Evolutionary conservation across 2,797 vertebrate species (phyloP).

Genomic region (Schizopygopsis pylzovi): DNA sequence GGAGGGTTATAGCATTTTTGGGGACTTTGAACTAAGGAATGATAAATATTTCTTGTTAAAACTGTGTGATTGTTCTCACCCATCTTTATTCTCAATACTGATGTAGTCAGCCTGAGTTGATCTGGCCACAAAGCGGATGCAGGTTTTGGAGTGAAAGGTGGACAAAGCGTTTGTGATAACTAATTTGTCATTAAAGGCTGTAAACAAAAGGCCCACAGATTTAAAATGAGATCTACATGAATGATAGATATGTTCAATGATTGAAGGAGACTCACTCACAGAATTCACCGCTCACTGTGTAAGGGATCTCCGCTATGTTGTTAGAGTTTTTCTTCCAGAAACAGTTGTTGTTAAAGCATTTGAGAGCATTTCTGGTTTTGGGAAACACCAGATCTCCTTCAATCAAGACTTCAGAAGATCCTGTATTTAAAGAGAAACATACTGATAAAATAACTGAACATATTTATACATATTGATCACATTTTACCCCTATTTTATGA

Average conservation of each 20-base stretch:
- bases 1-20: no score
- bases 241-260: background rate
- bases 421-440: conserved; percentile 2
- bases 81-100: conserved; percentile 55
- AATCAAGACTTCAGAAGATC: conserved; percentile 54
- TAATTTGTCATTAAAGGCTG: conserved; percentile 31
- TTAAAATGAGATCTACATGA: background rate
- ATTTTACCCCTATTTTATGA: no score
- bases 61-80: conserved; percentile 37
- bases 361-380: conserved; percentile 53
- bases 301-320: conserved; percentile 52
- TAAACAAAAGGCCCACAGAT: background rate
- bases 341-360: conserved; percentile 51
- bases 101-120: conserved; percentile 55
- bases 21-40: conserved; percentile 1
- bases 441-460: no score
- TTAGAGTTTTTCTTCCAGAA: conserved; percentile 55
- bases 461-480: no score
- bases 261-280: conserved; percentile 19
- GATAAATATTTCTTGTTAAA: no score
- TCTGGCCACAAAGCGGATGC: conserved; percentile 58
- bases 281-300: conserved; percentile 44
- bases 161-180: conserved; percentile 46
- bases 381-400: conserved; percentile 60
- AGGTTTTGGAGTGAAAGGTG: conserved; percentile 47